Base-by-base conservation (phyloP, 2,888 invertebrate species). In the Chaetoderma sp. region DNA sequence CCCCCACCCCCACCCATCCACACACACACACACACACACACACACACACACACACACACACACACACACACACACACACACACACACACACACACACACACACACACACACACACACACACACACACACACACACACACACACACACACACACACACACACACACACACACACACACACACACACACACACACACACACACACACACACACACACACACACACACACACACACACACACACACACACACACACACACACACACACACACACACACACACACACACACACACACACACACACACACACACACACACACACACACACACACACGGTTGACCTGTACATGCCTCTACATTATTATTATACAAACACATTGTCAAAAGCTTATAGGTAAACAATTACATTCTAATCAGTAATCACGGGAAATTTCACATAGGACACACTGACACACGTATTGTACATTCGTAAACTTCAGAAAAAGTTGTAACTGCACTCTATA, bases 11-110 rank as follows among this genome's bases (percentile, higher is more conserved):
- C n/a, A n/a, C n/a, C n/a, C n/a, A n/a, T n/a, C n/a, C n/a, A n/a
- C n/a, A n/a, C n/a, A n/a, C n/a, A n/a, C n/a, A 23, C 27, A 55
- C 32, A 36, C 57, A 42, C 23, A 27, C 27, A 58, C 28, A 27
- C 39, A 58, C 3, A 58, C 39, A 58, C 21, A 49, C n/a, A 58
- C 21, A 58, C 18, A 58, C 21, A 58, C 8, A 58, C n/a, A 58
- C 18, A 49, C 21, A 58, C 18, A 58, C 21, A 49, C n/a, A 58
- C 16, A 58, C 18, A 49, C 21, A 58, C 18, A 58, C 28, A 58
- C 28, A 58, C 28, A 44, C n/a, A 49, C 8, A 58, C 18, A 58
- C 21, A 47, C 23, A 58, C 21, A 58, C 25, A 49, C 6, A 58
- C 28, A 58, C 23, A 49, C 25, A 58, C 6, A 58, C 25, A 58